Conservation (phyloP, 2,113 vertebrate genomes). For the Phaethornis superciliosus region DNA sequence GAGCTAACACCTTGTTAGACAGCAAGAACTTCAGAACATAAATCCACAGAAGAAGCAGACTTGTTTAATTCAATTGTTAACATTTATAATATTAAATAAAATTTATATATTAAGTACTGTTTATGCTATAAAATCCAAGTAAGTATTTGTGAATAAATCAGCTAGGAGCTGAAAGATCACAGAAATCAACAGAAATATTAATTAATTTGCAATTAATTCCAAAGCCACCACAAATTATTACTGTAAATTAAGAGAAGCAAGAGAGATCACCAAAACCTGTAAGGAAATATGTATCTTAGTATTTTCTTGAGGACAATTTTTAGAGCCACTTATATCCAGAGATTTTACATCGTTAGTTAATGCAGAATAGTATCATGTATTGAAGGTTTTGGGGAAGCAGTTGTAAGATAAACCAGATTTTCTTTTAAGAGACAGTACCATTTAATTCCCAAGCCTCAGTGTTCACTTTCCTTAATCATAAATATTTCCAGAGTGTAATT, state of each 20-base stretch:
- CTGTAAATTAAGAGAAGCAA: not conserved
- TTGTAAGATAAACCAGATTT: not conserved
- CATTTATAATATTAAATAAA: not conserved
- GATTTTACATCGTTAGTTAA: not conserved
- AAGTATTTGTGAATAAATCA: not conserved
- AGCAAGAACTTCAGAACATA: not conserved
- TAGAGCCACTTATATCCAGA: not conserved
- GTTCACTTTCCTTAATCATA: not conserved
- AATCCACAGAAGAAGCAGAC: not conserved
- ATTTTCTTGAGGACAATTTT: not conserved
- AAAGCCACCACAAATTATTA: not conserved
- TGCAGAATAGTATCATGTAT: not conserved
- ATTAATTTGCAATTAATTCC: not conserved
- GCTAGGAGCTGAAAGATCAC: not conserved
- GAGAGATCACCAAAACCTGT: not conserved
- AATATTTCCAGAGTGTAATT: not conserved
- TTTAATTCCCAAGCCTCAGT: not conserved
- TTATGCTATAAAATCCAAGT: not conserved
- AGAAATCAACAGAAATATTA: not conserved
- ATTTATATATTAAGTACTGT: not conserved
- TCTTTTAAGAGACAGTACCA: not conserved
- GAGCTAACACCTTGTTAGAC: not conserved
- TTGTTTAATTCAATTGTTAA: not conserved
- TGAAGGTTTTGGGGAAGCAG: not conserved
- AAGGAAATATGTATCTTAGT: not conserved